phyloP scores from a whole-genome alignment of 2,113 vertebrate genomes.

The Myodes glareolus region DNA sequence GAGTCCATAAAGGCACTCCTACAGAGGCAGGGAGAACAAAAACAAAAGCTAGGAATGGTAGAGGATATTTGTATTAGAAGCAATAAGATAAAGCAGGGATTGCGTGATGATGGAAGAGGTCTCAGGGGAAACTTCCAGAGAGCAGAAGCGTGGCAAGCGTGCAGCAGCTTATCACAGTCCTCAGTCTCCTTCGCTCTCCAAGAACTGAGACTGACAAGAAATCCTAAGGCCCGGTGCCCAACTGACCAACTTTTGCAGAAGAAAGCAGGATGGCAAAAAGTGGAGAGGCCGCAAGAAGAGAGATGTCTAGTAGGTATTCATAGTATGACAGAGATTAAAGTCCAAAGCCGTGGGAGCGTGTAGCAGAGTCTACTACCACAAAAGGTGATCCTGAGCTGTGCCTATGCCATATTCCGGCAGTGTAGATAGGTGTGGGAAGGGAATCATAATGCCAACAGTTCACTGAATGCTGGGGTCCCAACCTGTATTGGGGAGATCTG shows the following conservation, averaged over 20 bases:
- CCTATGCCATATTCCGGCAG: not conserved
- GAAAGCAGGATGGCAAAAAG: not conserved
- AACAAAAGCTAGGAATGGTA: not conserved
- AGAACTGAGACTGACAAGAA: not conserved
- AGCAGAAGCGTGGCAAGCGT: not conserved
- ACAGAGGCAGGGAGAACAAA: not conserved
- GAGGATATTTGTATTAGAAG: not conserved
- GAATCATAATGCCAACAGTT: not conserved
- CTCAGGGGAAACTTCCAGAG: not conserved
- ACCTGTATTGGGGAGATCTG: not conserved
- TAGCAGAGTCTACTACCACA: not conserved
- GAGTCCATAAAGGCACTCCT: not conserved
- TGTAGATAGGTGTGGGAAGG: not conserved
- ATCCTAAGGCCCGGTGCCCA: not conserved
- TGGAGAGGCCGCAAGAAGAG: not conserved
- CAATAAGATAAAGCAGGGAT: not conserved
- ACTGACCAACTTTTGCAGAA: not conserved
- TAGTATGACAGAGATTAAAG: not conserved
- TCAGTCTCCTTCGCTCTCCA: not conserved
- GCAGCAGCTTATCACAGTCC: not conserved
- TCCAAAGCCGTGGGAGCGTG: not conserved
- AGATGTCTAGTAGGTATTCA: not conserved
- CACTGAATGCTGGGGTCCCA: not conserved
- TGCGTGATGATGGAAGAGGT: not conserved
- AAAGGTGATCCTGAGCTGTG: not conserved